These are phyloP conservation scores for Holotrichia oblita DNA, from an alignment of 1,140 invertebrate species.

Conservation along the genomic window DNA sequence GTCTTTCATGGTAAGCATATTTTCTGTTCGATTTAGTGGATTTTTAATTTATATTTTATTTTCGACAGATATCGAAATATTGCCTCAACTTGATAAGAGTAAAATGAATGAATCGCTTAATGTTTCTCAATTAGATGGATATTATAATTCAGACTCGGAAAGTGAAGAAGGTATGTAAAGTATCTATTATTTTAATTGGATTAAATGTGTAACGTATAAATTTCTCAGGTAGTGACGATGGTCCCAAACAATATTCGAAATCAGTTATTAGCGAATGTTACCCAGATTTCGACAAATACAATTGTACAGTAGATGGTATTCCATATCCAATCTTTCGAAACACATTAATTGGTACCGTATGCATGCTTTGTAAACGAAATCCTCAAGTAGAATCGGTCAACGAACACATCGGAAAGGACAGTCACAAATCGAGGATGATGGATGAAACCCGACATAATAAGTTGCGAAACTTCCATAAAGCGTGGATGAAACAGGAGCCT, in stretches of 20 bases:
- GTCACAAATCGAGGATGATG: neutral
- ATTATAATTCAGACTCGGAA: neutral
- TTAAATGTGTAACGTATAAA: neutral
- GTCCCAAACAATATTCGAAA: neutral
- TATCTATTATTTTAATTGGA: neutral
- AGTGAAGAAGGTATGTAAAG: slow-evolving; percentile 10
- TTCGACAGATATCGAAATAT: neutral
- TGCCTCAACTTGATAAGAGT: neutral
- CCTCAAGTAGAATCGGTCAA: neutral
- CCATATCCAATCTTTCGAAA: slow-evolving; percentile 32
- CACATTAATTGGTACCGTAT: slow-evolving; percentile 3
- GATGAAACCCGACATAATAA: neutral
- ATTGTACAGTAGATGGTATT: slow-evolving; percentile 49
- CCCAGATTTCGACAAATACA: neutral
- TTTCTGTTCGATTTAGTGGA: neutral
- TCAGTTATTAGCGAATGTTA: neutral
- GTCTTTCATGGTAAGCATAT: neutral
- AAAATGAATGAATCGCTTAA: neutral
- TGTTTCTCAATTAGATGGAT: neutral
- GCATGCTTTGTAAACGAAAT: slow-evolving; percentile 4
- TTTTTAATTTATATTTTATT: neutral
- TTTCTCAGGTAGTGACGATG: neutral
- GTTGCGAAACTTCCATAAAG: neutral
- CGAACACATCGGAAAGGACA: neutral
- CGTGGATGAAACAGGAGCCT: neutral